Percentiles rank a stretch among this genome's conserved stretches.
Evolutionary conservation across 2,888 invertebrate genomes (phyloP).

Genomic region (Leucophora obtusa): DNA sequence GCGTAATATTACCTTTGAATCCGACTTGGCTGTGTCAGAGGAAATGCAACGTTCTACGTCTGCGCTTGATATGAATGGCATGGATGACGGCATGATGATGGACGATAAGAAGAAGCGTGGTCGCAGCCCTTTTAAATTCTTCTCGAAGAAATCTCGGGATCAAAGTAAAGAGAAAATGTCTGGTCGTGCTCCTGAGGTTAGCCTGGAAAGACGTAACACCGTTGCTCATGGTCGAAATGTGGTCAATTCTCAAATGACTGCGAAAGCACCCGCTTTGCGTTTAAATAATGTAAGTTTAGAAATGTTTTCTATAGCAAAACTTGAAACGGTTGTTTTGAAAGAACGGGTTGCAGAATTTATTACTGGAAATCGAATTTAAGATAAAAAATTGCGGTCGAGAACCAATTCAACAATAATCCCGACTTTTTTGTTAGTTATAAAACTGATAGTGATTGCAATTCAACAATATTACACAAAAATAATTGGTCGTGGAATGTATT

Average conservation of each 20-base stretch:
- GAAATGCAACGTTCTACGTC: slow-evolving; percentile 86
- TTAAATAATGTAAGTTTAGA: slow-evolving; percentile 74
- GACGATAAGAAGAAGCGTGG: slow-evolving; percentile 88
- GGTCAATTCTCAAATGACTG: slow-evolving; percentile 78
- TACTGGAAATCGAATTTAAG: no score
- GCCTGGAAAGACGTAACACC: slow-evolving; percentile 77
- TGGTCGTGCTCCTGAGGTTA: slow-evolving; percentile 70
- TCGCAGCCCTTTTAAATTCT: slow-evolving; percentile 95
- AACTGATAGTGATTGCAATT: no score
- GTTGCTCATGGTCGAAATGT: slow-evolving; percentile 79
- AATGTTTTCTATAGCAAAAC: no score
- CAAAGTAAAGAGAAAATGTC: slow-evolving; percentile 83
- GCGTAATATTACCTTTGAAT: slow-evolving; percentile 79
- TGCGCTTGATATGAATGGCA: slow-evolving; percentile 84
- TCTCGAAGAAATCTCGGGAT: slow-evolving; percentile 87
- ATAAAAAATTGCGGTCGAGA: no score
- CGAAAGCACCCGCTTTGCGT: slow-evolving; percentile 79
- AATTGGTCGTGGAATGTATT: no score
- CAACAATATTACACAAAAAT: no score
- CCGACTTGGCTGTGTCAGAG: slow-evolving; percentile 73
- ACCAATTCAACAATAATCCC: no score
- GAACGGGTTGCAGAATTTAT: no score
- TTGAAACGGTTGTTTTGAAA: no score
- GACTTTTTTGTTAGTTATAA: no score
- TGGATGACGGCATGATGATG: slow-evolving; percentile 79